Evolutionary conservation across 2,797 vertebrate species (phyloP), one percentile per base, ranked within the genome.

Genomic region (Hippoglossus hippoglossus): DNA sequence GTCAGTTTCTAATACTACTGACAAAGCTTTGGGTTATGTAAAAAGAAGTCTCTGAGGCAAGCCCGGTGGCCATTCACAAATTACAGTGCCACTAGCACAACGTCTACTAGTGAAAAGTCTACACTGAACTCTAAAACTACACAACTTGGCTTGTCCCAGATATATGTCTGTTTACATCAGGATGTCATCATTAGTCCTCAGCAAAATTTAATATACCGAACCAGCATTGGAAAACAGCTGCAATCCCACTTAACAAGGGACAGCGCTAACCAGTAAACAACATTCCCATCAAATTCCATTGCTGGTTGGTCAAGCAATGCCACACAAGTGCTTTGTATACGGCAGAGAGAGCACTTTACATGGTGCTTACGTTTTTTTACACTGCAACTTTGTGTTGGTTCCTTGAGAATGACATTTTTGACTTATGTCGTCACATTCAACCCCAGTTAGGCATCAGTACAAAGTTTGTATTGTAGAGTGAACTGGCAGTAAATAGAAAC

Each of bases 221-320:
- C 2, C n/a, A 36, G 67, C 50, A 36, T 62, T 71, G 46, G 68
- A 82, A 76, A 72, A 62, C 31, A 66, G 66, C 28, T 71, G 46
- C 52, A 15, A 51, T 53, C 60, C 26, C 56, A 24, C 41, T 31
- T 15, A 19, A 87, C 83, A 87, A 87, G 47, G 47, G 51, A 70
- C 22, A 25, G 47, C 24, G 44, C 82, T 79, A 77, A 77, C 12
- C 22, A n/a, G 69, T 80, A 79, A 89, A 89, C 73, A 85, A 79
- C 70, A 84, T 85, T 84, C 79, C 63, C 67, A 51, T 49, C 28
- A 53, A 57, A 81, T 88, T 77, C 57, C 66, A 52, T 13, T 64
- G n/a, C 41, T 10, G 25, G 18, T 58, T 53, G 44, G 70, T 59
- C 56, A 62, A 63, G 55, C 25, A 60, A 54, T 16, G 24, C 34